Evolutionary conservation across 30 jellyfish, hydroid and myxozoan species (phyloP).

Genomic region (Hydractinia symbiolongicarpus): DNA sequence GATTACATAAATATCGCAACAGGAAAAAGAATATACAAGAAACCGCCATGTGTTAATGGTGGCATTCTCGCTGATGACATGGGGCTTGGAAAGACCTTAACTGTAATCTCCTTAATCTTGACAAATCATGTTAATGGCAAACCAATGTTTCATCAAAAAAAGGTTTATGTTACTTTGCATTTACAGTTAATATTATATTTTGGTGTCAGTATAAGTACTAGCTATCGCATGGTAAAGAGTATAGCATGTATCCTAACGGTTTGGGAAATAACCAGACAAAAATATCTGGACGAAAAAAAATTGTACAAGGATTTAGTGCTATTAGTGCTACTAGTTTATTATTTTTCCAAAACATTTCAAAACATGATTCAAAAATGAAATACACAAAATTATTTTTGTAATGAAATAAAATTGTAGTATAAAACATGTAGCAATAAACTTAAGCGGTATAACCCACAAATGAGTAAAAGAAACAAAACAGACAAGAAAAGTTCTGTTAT

Average conservation of each 20-base stretch:
- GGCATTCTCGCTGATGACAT: conserved; percentile 78
- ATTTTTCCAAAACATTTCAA: too few species aligned
- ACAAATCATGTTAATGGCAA: conserved; percentile 50
- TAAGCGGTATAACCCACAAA: too few species aligned
- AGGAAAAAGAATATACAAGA: conserved; percentile 15
- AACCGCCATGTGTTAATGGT: conserved; percentile 58
- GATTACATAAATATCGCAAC: conserved; percentile 44
- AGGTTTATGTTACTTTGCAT: conserved; percentile 18
- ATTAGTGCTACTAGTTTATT: too few species aligned
- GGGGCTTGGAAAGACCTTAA: conserved; percentile 72
- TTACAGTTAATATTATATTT: not conserved
- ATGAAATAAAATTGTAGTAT: too few species aligned
- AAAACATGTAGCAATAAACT: too few species aligned
- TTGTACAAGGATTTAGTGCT: not conserved
- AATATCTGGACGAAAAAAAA: not conserved
- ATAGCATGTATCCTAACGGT: not conserved
- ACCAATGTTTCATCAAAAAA: conserved; percentile 46
- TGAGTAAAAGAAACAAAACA: too few species aligned
- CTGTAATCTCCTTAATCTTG: conserved; percentile 43
- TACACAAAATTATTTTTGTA: too few species aligned
- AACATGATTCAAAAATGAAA: too few species aligned
- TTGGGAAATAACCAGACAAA: not conserved
- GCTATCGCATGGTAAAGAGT: not conserved
- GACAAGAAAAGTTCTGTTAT: too few species aligned
- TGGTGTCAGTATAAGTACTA: not conserved